Conservation (phyloP, 2,797 vertebrate genomes). For the Poecilia gillii region DNA sequence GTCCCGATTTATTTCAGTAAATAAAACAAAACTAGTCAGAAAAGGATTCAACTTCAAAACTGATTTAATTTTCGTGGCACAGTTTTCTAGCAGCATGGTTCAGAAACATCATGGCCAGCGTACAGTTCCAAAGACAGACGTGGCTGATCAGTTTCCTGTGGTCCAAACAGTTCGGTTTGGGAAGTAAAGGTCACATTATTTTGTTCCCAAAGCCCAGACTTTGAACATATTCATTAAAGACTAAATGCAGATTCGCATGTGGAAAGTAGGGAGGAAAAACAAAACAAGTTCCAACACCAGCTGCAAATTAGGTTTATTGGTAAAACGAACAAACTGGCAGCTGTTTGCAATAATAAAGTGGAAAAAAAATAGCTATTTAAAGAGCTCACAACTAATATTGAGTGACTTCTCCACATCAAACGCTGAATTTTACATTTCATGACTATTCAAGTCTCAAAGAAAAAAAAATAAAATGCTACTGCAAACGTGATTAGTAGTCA, state of each 20-base stretch:
- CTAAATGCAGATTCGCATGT: conserved; percentile 39
- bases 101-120: conserved; percentile 68
- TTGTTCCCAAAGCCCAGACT: conserved; percentile 8
- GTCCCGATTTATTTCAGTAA: conserved; percentile 9
- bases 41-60: conserved; percentile 55
- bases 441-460: not conserved
- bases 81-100: conserved; percentile 60
- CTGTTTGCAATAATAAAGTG: not conserved
- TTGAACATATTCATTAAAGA: conserved; percentile 14
- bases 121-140: conserved; percentile 50
- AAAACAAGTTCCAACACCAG: conserved; percentile 34
- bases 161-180: not conserved
- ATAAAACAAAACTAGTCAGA: conserved; percentile 55
- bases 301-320: not conserved
- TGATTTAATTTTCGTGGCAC: conserved; percentile 72
- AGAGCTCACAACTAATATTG: not conserved
- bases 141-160: conserved; percentile 50
- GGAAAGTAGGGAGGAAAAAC: conserved; percentile 51
- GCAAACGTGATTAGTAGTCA: not conserved
- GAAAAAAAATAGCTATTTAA: not conserved
- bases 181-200: conserved; percentile 22
- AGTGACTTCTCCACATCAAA: not conserved
- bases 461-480: not conserved
- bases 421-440: not conserved
- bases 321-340: not conserved